A percentile compares a stretch with the other conserved stretches of the same genome.
Evolutionary conservation across 2,797 vertebrate genomes (phyloP).

Genomic region (Pseudocheirus occidentalis): DNA sequence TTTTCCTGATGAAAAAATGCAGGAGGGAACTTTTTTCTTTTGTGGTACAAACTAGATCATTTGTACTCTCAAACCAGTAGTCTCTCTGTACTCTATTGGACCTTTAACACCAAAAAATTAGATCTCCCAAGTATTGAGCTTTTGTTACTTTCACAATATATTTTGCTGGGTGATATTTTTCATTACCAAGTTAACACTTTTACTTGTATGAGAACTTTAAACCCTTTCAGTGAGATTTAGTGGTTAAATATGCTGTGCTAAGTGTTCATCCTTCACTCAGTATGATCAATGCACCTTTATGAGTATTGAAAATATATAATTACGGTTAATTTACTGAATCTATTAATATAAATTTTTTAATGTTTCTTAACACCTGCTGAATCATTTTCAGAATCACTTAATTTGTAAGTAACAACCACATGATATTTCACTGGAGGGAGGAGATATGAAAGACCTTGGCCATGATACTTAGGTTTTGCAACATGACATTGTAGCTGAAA

Average conservation of each 20-base stretch:
- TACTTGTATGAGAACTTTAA: not conserved
- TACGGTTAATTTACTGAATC: not conserved
- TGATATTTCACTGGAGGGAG: not conserved
- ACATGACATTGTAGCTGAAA: not conserved
- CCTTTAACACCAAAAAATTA: not conserved
- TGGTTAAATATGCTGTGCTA: fast-evolving
- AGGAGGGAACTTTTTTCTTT: fast-evolving
- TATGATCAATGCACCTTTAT: fast-evolving
- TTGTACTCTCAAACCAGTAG: not conserved
- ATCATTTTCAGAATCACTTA: not conserved
- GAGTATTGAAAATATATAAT: not conserved
- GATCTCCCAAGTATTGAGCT: fast-evolving
- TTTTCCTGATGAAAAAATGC: not conserved
- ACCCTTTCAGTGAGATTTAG: not conserved
- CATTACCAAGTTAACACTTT: fast-evolving
- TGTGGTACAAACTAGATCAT: not conserved
- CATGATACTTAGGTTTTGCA: not conserved
- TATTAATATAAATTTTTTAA: not conserved
- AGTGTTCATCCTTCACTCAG: not conserved
- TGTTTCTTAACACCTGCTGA: fast-evolving
- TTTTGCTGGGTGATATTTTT: not conserved
- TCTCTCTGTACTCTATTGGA: not conserved
- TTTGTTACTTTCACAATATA: fast-evolving
- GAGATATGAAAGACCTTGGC: fast-evolving
- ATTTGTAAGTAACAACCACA: not conserved